Conservation (phyloP, 2,888 invertebrate genomes). For the Panorpa germanica region DNA sequence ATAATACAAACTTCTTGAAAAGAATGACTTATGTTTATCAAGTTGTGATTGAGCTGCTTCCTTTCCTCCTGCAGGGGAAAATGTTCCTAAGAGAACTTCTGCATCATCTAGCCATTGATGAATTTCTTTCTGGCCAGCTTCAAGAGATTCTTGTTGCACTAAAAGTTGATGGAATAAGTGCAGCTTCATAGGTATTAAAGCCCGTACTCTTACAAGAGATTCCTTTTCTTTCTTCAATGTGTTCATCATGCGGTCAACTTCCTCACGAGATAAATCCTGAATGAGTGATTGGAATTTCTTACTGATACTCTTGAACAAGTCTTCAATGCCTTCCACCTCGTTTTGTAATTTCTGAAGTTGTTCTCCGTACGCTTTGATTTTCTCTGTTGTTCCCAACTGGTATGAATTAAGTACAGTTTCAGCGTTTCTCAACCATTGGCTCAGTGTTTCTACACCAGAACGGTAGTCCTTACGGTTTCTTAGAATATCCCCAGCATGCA, state of each 20-base stretch:
- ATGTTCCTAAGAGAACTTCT: conserved; percentile 45
- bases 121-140: conserved; percentile 73
- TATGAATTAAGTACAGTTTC: conserved; percentile 48
- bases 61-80: conserved; percentile 38
- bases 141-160: conserved; percentile 78
- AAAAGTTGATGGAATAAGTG: conserved; percentile 66
- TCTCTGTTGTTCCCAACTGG: conserved; percentile 54
- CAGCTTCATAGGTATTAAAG: conserved; percentile 62
- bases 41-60: conserved; percentile 57
- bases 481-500: conserved; percentile 72
- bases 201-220: conserved; percentile 64
- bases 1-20: conserved; percentile 76
- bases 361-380: conserved; percentile 63
- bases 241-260: conserved; percentile 79
- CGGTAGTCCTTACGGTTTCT: conserved; percentile 65
- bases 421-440: conserved; percentile 61
- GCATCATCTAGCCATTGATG: conserved; percentile 74
- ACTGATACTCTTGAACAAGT: conserved; percentile 76
- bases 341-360: conserved; percentile 55
- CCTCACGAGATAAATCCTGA: conserved; percentile 74
- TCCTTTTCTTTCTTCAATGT: conserved; percentile 79
- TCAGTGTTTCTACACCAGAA: conserved; percentile 50
- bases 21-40: conserved; percentile 69
- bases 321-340: conserved; percentile 75
- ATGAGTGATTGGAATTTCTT: conserved; percentile 82